Base-by-base conservation (phyloP, 2,888 invertebrate species). In the Lasiommata megera region DNA sequence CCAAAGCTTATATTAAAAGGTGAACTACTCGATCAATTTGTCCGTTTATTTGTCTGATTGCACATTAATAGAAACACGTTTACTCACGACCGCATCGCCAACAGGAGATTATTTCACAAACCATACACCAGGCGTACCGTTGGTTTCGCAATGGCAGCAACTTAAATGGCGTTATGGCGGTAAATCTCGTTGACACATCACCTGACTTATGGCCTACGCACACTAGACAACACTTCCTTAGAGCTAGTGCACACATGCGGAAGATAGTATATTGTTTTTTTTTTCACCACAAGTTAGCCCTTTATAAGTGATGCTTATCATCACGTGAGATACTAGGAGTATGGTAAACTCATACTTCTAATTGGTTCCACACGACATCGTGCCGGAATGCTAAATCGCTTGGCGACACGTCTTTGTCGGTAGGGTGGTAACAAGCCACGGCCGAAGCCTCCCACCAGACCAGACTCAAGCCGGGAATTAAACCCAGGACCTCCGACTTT, bases 181-280 rank as follows among this genome's bases (percentile, higher is more conserved):
- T 78, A 75, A 80, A 77, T 71, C 73, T 68, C 66, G 72, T 71
- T 77, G 83, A 84, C 84, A 82, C 69, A 77, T 78, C 82, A 63
- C 31, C 68, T 80, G 73, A 84, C 66, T 81, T 80, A 83, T 77
- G 63, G 72, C 64, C 64, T 54, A 62, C 59, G 53, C 54, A 51
- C 40, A 54, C 53, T 54, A 29, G 43, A 40, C 16, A 34, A 18
- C 46, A 54, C 34, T 9, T 53, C 16, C 34, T 51, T 41, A 57
- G 36, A 40, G 41, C 37, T 53, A 17, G 47, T 47, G 11, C 47
- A 34, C 14, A 37, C 17, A 12, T 7, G 28, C 2, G 28, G 6
- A 8, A 9, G 36, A 11, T 5, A 23, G 23, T 23, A n/a, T n/a
- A n/a, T n/a, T n/a, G n/a, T n/a, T n/a, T n/a, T n/a, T n/a, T n/a